phyloP scores from a whole-genome alignment of 2,797 vertebrate species.

The Gallinago nigripennis region DNA sequence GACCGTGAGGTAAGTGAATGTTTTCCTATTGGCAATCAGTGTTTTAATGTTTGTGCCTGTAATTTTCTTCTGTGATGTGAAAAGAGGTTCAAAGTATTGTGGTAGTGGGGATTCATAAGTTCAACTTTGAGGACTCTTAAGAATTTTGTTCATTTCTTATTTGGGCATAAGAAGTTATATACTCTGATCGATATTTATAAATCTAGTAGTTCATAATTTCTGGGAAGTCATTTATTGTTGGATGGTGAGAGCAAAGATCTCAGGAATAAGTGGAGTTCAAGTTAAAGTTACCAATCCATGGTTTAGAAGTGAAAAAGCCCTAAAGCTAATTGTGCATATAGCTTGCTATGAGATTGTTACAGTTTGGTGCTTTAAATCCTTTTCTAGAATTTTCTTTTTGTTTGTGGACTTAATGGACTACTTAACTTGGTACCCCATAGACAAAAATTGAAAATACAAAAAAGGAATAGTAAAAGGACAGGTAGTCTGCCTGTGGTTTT shows the following conservation, averaged over 20 bases:
- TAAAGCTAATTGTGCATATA: neutral
- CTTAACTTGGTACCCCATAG: neutral
- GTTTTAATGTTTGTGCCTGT: rapidly evolving
- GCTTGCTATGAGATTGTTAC: neutral
- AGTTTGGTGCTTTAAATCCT: neutral
- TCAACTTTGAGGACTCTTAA: neutral
- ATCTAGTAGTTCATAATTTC: neutral
- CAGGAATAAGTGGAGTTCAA: neutral
- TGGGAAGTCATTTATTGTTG: neutral
- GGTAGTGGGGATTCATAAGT: rapidly evolving
- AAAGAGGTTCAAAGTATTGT: neutral
- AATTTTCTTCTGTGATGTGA: neutral
- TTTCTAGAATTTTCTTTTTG: neutral
- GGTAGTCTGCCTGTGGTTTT: neutral
- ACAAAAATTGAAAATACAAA: neutral
- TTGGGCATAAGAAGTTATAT: neutral
- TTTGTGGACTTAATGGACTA: neutral
- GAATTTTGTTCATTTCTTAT: neutral
- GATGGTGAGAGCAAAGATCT: neutral
- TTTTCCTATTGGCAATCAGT: rapidly evolving
- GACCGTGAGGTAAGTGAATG: slow-evolving; percentile 89
- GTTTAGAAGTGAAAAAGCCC: neutral
- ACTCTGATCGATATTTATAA: neutral
- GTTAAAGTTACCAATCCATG: neutral
- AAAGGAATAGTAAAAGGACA: neutral